These are phyloP conservation scores for Artibeus lituratus DNA, from an alignment of 2,797 vertebrate species.

Conservation along the genomic window DNA sequence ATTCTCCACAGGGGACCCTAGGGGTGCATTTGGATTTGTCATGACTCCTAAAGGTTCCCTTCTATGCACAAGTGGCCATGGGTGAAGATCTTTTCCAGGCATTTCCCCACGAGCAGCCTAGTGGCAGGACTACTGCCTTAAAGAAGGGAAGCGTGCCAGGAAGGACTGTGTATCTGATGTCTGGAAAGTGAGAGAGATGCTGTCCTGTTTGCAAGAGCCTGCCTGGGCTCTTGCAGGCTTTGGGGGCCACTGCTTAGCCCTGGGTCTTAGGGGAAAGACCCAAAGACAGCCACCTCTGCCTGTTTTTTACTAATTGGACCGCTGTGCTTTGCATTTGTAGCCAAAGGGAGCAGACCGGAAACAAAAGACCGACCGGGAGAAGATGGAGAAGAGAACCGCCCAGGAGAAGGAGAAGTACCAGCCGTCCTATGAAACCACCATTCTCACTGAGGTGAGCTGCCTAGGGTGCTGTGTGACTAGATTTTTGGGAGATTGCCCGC, in stretches of 20 bases:
- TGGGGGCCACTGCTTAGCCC: background rate
- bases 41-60: background rate
- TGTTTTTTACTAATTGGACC: conserved; percentile 57
- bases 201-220: background rate
- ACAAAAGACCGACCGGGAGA: conserved; percentile 96
- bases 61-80: background rate
- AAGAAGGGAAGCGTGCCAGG: background rate
- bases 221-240: background rate
- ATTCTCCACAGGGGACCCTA: background rate
- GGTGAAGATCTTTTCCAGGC: background rate
- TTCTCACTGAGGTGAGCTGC: conserved; percentile 90
- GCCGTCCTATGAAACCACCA: conserved; percentile 90
- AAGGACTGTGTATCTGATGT: background rate
- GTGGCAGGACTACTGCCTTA: background rate
- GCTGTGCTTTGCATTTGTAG: conserved; percentile 81
- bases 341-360: conserved; percentile 98
- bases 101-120: background rate
- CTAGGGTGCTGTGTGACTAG: background rate
- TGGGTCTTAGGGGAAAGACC: too few species aligned
- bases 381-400: conserved; percentile 92
- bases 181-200: background rate
- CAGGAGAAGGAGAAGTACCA: conserved; percentile 97
- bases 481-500: background rate
- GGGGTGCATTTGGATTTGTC: background rate
- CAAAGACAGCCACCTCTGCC: too few species aligned